Percentiles rank a stretch among this genome's conserved stretches.
phyloP scores from a whole-genome alignment of 2,797 vertebrate species.

The Odontamblyopus lacepedii region DNA sequence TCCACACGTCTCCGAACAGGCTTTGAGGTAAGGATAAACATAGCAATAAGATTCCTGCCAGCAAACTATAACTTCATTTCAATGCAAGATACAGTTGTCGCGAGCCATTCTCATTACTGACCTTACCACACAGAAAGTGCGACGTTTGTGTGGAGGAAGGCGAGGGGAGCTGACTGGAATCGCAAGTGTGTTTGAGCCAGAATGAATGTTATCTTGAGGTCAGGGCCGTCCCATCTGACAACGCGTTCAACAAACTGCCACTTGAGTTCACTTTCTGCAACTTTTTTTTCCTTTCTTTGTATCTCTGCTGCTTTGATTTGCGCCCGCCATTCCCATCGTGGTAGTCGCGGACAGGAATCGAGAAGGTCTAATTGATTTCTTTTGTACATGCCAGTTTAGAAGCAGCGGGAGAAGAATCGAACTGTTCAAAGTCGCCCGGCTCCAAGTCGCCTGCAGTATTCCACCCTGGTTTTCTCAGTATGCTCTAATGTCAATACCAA shows the following conservation, averaged over 20 bases:
- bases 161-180: constrained; percentile 44
- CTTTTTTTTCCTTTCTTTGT: constrained; percentile 36
- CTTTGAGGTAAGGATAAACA: constrained; percentile 48
- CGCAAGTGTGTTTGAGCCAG: constrained; percentile 32
- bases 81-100: constrained; percentile 25
- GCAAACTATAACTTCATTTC: constrained; percentile 28
- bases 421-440: constrained; percentile 66
- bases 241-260: constrained; percentile 50
- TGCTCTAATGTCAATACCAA: constrained; percentile 46
- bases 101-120: constrained; percentile 42
- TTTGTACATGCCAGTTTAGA: constrained; percentile 65
- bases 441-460: constrained; percentile 63
- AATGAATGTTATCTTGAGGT: constrained; percentile 57
- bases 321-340: constrained; percentile 52
- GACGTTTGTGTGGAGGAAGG: constrained; percentile 23
- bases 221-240: constrained; percentile 49
- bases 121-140: constrained; percentile 36
- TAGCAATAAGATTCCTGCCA: constrained; percentile 28
- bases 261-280: constrained; percentile 44
- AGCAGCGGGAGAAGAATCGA: constrained; percentile 61
- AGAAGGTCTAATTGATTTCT: constrained; percentile 80
- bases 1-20: constrained; percentile 30
- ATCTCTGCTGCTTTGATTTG: constrained; percentile 52
- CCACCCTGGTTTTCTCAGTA: constrained; percentile 48
- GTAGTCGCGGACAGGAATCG: constrained; percentile 65